A percentile compares a stretch with the other conserved stretches of the same genome.
phyloP scores from a whole-genome alignment of 2,113 vertebrate genomes.

The Sisor rabdophorus region DNA sequence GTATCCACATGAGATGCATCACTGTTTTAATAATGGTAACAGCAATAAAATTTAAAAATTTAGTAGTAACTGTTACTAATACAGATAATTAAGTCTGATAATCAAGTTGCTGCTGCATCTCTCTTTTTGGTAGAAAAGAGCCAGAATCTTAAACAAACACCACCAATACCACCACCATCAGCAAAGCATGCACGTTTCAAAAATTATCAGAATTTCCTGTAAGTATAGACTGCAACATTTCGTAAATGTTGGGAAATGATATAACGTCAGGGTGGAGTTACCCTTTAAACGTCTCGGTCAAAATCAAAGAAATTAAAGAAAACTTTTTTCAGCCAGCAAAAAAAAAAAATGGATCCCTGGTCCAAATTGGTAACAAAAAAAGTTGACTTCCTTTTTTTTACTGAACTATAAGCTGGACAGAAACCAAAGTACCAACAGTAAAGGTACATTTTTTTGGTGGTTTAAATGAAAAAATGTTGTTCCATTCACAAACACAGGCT shows the following conservation, averaged over 20 bases:
- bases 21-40: neutral
- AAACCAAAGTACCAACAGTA: too few species aligned
- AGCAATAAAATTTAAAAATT: neutral
- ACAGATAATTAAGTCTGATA: neutral
- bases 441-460: too few species aligned
- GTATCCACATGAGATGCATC: neutral
- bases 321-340: neutral
- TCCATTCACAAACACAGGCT: neutral
- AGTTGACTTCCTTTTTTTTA: neutral
- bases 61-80: neutral
- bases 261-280: neutral
- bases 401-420: too few species aligned
- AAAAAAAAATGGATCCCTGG: neutral
- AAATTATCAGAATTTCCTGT: neutral
- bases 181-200: neutral
- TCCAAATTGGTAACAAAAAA: neutral
- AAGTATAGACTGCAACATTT: neutral
- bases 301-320: neutral
- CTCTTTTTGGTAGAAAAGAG: neutral
- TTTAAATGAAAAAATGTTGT: neutral
- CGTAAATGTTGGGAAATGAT: neutral
- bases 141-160: neutral
- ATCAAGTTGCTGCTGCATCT: neutral
- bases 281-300: neutral
- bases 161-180: too few species aligned